Base-by-base conservation (phyloP, 2,113 vertebrate genomes). In the Dicrurus megarhynchus region DNA sequence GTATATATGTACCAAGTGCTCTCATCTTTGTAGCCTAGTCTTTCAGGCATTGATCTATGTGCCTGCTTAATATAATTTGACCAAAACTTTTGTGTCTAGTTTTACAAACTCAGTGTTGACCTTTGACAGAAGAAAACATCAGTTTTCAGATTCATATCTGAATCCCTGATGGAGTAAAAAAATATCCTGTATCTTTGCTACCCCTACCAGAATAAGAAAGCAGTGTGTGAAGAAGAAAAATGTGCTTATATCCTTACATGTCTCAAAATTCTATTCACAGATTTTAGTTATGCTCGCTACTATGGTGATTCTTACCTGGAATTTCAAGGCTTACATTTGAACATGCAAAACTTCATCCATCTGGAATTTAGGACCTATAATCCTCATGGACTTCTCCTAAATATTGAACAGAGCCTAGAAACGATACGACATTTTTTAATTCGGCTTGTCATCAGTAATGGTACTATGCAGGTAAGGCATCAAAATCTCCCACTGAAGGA, bases 291-390 rank as follows among this genome's bases (percentile, higher is more conserved):
- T 78, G 53, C 93, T 91, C 95, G 16, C 13, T 99, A 98, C 95
- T 97, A 97, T 35, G 98, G 98, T 35, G 91, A 98, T 92, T 98
- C 98, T 33, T 98, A 98, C 91, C 92, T 98, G 97, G 97, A 99
- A 97, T 99, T 99, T 97, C 92, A 97, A 71, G 97, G 97, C 61
- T 96, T 99, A 74, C 77, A 92, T 93, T 97, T 99, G 52, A 94
- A 89, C 11, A 32, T 52, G 19, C 68, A 98, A 91, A 98, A 98
- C 76, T 98, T 97, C 74, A 98, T 99, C 64, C 97, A 93, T 21
- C 78, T 99, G 94, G 96, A 98, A 94, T 99, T 99, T 93, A 98
- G 98, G 77, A 99, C 98, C 13, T 86, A 61, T 39, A 95, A 46
- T 5, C 74, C 93, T 33, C 84, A 95, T n/a, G 99, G 98, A 93